Evolutionary conservation across 2,113 vertebrate species (phyloP).

Genomic region (Triplophysa tibetana): DNA sequence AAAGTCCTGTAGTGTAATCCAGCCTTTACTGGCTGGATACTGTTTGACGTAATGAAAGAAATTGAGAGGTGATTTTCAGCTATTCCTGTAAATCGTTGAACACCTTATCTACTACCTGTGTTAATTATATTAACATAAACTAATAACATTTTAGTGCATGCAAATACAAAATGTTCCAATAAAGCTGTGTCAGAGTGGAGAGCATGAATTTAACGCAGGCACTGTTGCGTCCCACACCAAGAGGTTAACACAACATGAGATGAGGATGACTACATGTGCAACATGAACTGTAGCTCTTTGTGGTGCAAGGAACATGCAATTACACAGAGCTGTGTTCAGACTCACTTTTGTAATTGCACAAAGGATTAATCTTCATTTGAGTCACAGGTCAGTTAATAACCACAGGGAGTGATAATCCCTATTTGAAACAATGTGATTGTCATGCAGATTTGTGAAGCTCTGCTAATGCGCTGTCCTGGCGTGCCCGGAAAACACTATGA

Average conservation of each 20-base stretch:
- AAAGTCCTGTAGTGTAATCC: too few species aligned
- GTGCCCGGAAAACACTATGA: slow-evolving; percentile 2
- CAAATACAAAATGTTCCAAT: too few species aligned
- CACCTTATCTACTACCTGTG: too few species aligned
- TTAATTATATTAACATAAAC: too few species aligned
- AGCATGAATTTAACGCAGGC: not conserved
- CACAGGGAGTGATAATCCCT: slow-evolving; percentile 45
- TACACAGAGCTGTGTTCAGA: slow-evolving; percentile 41
- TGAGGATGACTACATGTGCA: not conserved
- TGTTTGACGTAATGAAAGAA: too few species aligned
- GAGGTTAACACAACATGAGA: not conserved
- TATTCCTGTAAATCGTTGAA: too few species aligned
- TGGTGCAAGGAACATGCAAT: slow-evolving; percentile 37
- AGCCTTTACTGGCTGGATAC: too few species aligned
- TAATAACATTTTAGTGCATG: too few species aligned
- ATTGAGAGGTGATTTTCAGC: too few species aligned
- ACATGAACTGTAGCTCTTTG: slow-evolving; percentile 6
- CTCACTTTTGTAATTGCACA: slow-evolving; percentile 43
- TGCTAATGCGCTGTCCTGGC: slow-evolving; percentile 6
- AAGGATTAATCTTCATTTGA: slow-evolving; percentile 48
- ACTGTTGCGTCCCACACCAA: not conserved
- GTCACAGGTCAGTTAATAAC: slow-evolving; percentile 49
- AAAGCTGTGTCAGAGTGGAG: not conserved
- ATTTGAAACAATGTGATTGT: slow-evolving; percentile 41
- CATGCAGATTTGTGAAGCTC: not conserved